Conservation (phyloP, 2,797 vertebrate species). For the Cossypha dichroa region DNA sequence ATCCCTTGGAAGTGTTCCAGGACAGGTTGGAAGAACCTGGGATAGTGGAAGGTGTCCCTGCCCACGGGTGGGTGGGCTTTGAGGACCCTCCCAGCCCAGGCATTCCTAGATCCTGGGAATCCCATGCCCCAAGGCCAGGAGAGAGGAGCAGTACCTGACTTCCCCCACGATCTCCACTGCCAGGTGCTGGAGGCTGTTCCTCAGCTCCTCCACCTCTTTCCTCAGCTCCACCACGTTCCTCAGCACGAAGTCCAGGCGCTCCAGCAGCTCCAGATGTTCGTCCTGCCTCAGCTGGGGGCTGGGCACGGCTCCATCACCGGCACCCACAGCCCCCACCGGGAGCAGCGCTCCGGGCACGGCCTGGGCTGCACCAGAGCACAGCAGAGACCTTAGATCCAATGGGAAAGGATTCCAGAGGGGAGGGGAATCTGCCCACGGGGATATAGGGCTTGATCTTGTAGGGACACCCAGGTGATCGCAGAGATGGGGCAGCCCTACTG, state of each 20-base stretch:
- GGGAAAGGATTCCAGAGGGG: accelerated
- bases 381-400: accelerated
- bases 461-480: accelerated
- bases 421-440: accelerated
- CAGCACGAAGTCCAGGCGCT: slow-evolving; percentile 88
- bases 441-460: accelerated
- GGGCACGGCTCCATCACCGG: slow-evolving; percentile 21
- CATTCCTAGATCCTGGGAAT: neutral
- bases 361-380: neutral
- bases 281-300: slow-evolving; percentile 46
- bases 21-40: neutral
- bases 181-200: slow-evolving; percentile 83
- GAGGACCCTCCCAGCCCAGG: neutral
- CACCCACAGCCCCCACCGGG: slow-evolving; percentile 56
- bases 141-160: slow-evolving; percentile 77
- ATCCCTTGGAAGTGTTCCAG: neutral
- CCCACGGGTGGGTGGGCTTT: accelerated
- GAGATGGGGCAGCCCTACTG: neutral
- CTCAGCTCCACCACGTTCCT: slow-evolving; percentile 81
- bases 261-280: slow-evolving; percentile 84
- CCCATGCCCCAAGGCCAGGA: accelerated
- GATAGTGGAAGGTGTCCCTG: accelerated
- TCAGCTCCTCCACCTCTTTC: slow-evolving; percentile 87
- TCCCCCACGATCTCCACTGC: slow-evolving; percentile 86
- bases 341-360: slow-evolving; percentile 30